These are phyloP conservation scores for Cossypha heuglini DNA, from an alignment of 2,797 vertebrate genomes.

Conservation along the genomic window DNA sequence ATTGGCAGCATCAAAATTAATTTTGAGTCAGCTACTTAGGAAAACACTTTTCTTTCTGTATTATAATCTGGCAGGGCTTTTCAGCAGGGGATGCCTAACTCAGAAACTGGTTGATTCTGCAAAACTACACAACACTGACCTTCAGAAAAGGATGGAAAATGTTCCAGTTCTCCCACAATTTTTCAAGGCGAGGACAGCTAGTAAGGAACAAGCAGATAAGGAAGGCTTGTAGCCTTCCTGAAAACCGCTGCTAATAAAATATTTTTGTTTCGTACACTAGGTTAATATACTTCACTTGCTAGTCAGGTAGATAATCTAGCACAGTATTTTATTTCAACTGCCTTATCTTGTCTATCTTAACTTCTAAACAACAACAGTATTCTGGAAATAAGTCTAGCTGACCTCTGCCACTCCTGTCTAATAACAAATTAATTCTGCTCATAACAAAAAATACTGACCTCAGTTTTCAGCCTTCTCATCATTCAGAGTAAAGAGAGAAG, in stretches of 20 bases:
- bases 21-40: conserved; percentile 1
- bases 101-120: conserved; percentile 6
- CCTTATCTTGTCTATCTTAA: neutral
- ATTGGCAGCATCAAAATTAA: neutral
- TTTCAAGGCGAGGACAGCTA: neutral
- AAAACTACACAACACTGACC: neutral
- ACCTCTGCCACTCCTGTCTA: neutral
- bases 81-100: neutral
- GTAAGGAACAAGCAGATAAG: neutral
- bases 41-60: neutral
- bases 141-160: neutral
- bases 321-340: neutral
- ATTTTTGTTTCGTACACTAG: neutral
- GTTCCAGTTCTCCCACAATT: neutral
- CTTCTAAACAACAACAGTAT: neutral
- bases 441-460: neutral
- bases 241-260: neutral
- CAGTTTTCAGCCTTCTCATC: neutral
- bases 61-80: neutral
- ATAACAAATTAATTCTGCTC: neutral
- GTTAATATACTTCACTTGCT: neutral
- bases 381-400: neutral
- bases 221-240: neutral
- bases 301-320: neutral
- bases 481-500: neutral